These are phyloP conservation scores for Saturnia pavonia DNA, from an alignment of 2,888 invertebrate species.

Conservation along the genomic window DNA sequence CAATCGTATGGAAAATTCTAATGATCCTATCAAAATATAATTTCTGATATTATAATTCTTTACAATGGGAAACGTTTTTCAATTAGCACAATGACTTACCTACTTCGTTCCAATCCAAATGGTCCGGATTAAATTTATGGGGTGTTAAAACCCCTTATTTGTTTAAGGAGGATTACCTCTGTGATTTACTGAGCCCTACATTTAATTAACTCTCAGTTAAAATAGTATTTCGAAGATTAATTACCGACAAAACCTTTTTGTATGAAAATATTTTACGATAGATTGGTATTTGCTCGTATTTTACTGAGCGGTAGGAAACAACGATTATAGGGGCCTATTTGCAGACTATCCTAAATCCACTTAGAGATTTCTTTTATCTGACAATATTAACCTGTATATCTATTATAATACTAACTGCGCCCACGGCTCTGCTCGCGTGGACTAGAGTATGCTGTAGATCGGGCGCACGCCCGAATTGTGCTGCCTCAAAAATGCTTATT, in stretches of 20 bases:
- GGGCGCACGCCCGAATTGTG: no score
- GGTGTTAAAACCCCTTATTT: constrained; percentile 45
- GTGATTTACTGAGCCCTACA: constrained; percentile 40
- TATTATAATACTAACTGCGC: no score
- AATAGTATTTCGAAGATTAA: constrained; percentile 21
- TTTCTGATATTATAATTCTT: not conserved
- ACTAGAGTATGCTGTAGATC: no score
- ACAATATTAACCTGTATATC: no score
- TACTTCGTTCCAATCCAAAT: constrained; percentile 28
- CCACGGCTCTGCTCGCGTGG: no score
- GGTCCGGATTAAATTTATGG: constrained; percentile 33
- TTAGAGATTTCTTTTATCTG: no score
- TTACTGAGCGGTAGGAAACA: not conserved
- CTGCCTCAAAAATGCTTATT: no score
- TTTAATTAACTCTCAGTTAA: constrained; percentile 35
- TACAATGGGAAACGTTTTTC: not conserved
- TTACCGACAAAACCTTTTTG: not conserved
- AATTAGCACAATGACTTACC: not conserved
- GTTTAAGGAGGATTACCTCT: constrained; percentile 37
- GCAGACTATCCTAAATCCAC: no score
- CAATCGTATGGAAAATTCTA: constrained; percentile 14
- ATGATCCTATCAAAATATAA: constrained; percentile 3
- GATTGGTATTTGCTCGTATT: not conserved
- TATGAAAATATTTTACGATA: not conserved
- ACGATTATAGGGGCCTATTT: no score